These are phyloP conservation scores for Lanistes nyassanus DNA, from an alignment of 1,140 invertebrate species.

Conservation along the genomic window DNA sequence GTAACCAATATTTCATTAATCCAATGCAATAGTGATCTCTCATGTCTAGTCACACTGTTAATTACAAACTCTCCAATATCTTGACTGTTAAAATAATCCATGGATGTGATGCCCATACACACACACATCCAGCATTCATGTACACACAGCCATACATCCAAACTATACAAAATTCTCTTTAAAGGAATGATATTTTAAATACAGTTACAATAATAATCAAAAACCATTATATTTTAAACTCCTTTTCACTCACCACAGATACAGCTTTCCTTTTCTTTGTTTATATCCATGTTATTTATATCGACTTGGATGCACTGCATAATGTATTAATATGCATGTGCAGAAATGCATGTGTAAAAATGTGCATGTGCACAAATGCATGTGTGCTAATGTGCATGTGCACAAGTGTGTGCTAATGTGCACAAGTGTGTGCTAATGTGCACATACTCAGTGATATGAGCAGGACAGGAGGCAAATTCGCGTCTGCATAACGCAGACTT, in stretches of 20 bases:
- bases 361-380: conserved; percentile 19
- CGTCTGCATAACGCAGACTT: no score
- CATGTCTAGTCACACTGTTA: no score
- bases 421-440: background rate
- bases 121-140: conserved; percentile 1
- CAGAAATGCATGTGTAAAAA: conserved; percentile 19
- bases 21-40: no score
- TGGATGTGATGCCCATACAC: background rate
- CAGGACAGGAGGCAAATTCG: background rate
- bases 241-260: background rate
- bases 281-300: background rate
- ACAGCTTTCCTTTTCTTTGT: background rate
- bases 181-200: no score
- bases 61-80: no score
- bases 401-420: background rate
- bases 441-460: background rate
- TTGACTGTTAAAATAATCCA: no score
- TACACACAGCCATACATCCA: background rate
- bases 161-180: background rate
- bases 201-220: no score
- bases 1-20: no score
- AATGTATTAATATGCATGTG: conserved; percentile 21
- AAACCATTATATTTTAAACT: background rate
- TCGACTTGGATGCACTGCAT: background rate
- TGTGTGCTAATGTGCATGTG: conserved; percentile 12